Evolutionary conservation across 37 sponge, comb jelly and placozoan species (phyloP).

Genomic region (Halisarca cf. caerulea): DNA sequence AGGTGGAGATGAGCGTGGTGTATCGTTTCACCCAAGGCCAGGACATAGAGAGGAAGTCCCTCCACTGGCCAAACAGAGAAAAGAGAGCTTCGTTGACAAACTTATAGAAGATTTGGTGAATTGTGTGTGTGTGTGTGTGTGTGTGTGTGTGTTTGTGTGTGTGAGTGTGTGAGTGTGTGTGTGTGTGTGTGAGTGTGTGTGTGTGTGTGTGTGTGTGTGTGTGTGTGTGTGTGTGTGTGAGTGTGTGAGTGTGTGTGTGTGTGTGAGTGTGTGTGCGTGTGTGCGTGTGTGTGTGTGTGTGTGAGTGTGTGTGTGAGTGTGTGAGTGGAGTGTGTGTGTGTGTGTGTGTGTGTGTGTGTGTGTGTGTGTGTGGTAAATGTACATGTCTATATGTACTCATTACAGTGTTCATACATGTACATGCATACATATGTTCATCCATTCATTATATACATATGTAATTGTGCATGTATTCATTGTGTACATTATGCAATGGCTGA

Average conservation of each 20-base stretch:
- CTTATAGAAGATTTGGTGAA: conserved; percentile 72
- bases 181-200: conserved; percentile 20
- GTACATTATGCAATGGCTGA: background rate
- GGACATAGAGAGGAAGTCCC: background rate
- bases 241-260: conserved; percentile 20
- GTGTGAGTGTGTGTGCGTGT: conserved; percentile 13
- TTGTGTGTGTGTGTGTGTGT: conserved; percentile 16
- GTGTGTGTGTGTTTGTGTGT: background rate
- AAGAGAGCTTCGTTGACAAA: conserved; percentile 44
- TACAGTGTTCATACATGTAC: too few relatives aligned
- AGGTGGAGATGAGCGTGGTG: background rate
- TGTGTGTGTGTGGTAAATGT: too few relatives aligned
- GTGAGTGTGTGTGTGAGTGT: conserved; percentile 2
- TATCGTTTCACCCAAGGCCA: background rate
- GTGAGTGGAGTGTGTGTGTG: too few relatives aligned
- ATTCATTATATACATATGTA: too few relatives aligned
- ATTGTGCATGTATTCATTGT: background rate
- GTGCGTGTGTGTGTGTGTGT: conserved; percentile 12
- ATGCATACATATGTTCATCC: too few relatives aligned
- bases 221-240: background rate
- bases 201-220: background rate
- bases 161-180: background rate
- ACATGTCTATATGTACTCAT: too few relatives aligned
- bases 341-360: too few relatives aligned
- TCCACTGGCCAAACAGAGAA: background rate